These are phyloP conservation scores for Tokudaia muenninki DNA, from an alignment of 2,797 vertebrate species.

Conservation along the genomic window DNA sequence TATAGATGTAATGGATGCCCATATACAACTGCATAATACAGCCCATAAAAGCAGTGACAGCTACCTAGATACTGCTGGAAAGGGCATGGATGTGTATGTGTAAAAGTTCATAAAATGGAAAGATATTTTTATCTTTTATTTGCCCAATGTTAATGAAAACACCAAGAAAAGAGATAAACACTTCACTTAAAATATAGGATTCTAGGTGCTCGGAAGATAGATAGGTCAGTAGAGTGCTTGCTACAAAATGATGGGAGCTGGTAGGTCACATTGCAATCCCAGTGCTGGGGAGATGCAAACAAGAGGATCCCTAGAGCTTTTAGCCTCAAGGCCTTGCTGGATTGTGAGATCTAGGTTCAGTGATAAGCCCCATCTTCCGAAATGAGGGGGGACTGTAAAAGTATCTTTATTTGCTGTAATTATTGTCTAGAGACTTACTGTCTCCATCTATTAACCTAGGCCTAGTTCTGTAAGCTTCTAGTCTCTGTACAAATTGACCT, in stretches of 20 bases:
- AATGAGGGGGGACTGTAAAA: not conserved
- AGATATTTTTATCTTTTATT: not conserved
- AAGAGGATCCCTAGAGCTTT: not conserved
- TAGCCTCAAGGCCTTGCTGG: not conserved
- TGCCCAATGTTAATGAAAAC: constrained; percentile 17
- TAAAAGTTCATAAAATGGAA: not conserved
- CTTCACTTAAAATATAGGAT: not conserved
- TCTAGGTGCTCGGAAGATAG: not conserved
- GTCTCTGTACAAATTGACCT: too few species aligned
- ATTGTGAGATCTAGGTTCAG: not conserved
- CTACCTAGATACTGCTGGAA: not conserved
- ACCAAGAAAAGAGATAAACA: not conserved
- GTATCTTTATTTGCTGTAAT: not conserved
- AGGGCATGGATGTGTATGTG: not conserved
- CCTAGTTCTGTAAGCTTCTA: too few species aligned
- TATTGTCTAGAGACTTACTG: not conserved
- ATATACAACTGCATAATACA: not conserved
- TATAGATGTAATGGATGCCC: not conserved
- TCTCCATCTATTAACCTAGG: not conserved
- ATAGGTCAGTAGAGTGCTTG: not conserved
- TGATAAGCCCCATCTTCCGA: not conserved
- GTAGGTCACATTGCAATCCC: too few species aligned
- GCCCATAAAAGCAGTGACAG: not conserved
- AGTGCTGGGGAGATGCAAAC: not conserved
- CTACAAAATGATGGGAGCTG: not conserved